These are phyloP conservation scores for Drosophila parabipectinata DNA, from an alignment of 1,140 invertebrate species.

Conservation along the genomic window DNA sequence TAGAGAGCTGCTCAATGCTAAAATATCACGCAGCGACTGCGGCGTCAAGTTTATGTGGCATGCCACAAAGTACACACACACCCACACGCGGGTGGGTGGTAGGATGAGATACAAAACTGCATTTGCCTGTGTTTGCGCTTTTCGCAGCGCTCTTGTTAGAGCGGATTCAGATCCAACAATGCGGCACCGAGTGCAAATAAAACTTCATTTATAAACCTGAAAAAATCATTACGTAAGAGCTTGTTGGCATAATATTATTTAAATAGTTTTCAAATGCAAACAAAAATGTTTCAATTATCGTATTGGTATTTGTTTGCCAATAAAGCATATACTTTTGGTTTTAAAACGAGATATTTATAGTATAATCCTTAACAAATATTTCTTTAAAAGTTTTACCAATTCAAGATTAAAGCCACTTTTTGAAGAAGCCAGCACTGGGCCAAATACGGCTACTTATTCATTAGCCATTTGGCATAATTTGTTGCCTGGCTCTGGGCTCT, in stretches of 20 bases:
- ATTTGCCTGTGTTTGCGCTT: constrained; percentile 48
- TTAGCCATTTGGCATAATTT: constrained; percentile 67
- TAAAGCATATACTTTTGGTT: no score
- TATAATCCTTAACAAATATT: no score
- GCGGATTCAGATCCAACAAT: constrained; percentile 65
- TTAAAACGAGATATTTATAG: no score
- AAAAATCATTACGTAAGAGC: background rate
- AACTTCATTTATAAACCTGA: constrained; percentile 10
- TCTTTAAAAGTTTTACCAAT: no score
- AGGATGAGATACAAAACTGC: constrained; percentile 30
- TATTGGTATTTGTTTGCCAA: no score
- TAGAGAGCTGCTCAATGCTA: constrained; percentile 62
- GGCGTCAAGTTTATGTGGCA: constrained; percentile 75
- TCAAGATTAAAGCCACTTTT: no score
- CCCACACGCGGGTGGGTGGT: background rate
- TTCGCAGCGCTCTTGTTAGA: constrained; percentile 56
- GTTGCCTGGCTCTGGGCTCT: constrained; percentile 47
- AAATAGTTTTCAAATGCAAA: background rate
- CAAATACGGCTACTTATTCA: constrained; percentile 66
- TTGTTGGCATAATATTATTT: background rate
- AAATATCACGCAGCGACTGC: constrained; percentile 63
- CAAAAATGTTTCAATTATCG: background rate
- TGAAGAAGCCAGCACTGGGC: background rate
- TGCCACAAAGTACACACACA: constrained; percentile 61
- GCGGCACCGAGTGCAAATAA: constrained; percentile 32